Evolutionary conservation across 1,140 invertebrate species (phyloP), one percentile per base, ranked within the genome.

Genomic region (Micrasema minimum): DNA sequence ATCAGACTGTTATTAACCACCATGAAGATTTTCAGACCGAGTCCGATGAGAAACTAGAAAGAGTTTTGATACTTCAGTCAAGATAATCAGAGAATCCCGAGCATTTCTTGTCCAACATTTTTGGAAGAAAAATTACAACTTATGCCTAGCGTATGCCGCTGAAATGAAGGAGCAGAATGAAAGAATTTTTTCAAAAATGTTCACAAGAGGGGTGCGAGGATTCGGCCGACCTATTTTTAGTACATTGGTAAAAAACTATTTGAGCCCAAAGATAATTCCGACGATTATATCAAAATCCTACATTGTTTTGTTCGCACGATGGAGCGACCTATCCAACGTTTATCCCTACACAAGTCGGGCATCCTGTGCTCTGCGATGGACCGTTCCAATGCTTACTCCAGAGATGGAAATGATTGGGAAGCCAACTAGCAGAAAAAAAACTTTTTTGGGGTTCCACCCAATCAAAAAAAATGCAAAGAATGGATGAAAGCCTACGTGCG

Each of bases 391-490:
- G 66, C 66, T 12, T 69, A 69, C 16, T 69, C 26, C 55, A 14
- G 66, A 55, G 53, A 69, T 20, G 66, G 66, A 2, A 48, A 38
- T 22, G 43, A 69, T 37, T 69, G 66, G 66, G 66, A 69, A 7
- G 37, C 66, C 38, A 69, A 59, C 2, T 41, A 57, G 23, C 66
- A 69, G 31, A 69, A 43, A 31, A 69, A 69, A n/a, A 69, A 69
- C 41, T 69, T 69, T 23, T 69, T 69, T 22, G 66, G 66, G 1
- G 59, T 69, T 41, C 66, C 66, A 20, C 55, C 66, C 12, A 59
- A 59, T 43, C 48, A 45, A 35, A 53, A 59, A 12, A 57, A 35
- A 16, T 69, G 66, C 31, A 69, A 69, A 16, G 16, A 48, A n/a
- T 69, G 66, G 66, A 69, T 69, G n/a, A 12, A 69, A 9, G 46